These are phyloP conservation scores for Rhimphoctona megacephalus DNA, from an alignment of 2,888 invertebrate genomes.

Conservation along the genomic window DNA sequence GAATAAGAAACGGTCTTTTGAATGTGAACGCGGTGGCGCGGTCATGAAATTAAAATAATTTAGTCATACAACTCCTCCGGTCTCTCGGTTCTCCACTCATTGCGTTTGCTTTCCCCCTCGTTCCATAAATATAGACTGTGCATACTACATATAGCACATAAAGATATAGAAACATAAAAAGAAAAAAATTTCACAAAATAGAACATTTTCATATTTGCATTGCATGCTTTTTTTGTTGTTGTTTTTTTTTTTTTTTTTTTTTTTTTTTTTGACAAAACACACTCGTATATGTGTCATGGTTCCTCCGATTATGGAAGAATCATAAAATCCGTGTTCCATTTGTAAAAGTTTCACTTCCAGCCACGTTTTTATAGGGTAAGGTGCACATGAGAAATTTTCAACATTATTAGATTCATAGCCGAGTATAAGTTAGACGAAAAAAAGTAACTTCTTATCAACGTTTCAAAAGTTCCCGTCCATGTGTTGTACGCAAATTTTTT, in stretches of 20 bases:
- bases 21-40: conserved; percentile 68
- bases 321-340: not conserved
- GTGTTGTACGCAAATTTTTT: too few species aligned
- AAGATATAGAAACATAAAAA: not conserved
- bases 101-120: conserved; percentile 27
- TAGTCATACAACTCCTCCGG: conserved; percentile 68
- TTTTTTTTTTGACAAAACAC: not conserved
- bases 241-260: not conserved
- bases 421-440: too few species aligned
- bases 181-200: not conserved
- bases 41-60: conserved; percentile 79
- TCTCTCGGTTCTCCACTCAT: conserved; percentile 39
- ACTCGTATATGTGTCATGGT: not conserved
- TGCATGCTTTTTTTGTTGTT: not conserved
- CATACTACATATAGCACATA: not conserved
- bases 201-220: not conserved
- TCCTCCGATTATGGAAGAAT: not conserved
- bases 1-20: conserved; percentile 75
- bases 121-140: not conserved
- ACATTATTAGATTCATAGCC: too few species aligned
- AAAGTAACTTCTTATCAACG: too few species aligned
- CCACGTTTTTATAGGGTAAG: too few species aligned
- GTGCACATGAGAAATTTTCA: too few species aligned
- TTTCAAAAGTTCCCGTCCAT: too few species aligned
- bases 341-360: too few species aligned